These are phyloP conservation scores for Eueides isabella DNA, from an alignment of 1,140 invertebrate species.

Conservation along the genomic window DNA sequence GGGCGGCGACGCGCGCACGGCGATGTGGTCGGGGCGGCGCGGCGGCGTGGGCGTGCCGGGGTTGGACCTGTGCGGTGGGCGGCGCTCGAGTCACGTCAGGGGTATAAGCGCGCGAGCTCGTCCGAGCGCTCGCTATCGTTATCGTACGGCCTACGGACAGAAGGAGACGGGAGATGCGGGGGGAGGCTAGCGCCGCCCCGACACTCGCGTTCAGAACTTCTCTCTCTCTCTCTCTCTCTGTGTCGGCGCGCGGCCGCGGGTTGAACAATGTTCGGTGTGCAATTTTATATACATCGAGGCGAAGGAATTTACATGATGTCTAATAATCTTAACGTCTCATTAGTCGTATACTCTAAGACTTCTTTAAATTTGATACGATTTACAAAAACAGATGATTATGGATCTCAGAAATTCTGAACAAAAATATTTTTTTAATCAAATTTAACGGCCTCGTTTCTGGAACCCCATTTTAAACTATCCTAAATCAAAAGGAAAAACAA, in stretches of 20 bases:
- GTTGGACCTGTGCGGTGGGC: slow-evolving; percentile 87
- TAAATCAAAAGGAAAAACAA: neutral
- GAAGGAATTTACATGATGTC: neutral
- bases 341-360: neutral
- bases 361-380: neutral
- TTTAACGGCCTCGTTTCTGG: neutral
- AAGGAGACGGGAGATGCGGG: slow-evolving; percentile 79
- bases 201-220: slow-evolving; percentile 61
- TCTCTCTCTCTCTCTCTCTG: neutral
- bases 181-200: slow-evolving; percentile 68
- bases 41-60: slow-evolving; percentile 89
- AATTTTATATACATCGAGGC: neutral
- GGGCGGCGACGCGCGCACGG: slow-evolving; percentile 86
- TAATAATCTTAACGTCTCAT: neutral
- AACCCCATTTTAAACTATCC: neutral
- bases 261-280: slow-evolving; percentile 30
- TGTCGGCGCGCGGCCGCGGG: slow-evolving; percentile 15
- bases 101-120: slow-evolving; percentile 80
- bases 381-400: neutral
- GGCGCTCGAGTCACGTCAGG: slow-evolving; percentile 70
- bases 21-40: slow-evolving; percentile 89
- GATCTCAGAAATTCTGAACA: neutral
- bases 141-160: slow-evolving; percentile 81
- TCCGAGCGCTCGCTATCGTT: slow-evolving; percentile 79
- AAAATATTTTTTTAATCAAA: neutral